phyloP scores from a whole-genome alignment of 2,113 vertebrate genomes.

The Syngnathus scovelli region DNA sequence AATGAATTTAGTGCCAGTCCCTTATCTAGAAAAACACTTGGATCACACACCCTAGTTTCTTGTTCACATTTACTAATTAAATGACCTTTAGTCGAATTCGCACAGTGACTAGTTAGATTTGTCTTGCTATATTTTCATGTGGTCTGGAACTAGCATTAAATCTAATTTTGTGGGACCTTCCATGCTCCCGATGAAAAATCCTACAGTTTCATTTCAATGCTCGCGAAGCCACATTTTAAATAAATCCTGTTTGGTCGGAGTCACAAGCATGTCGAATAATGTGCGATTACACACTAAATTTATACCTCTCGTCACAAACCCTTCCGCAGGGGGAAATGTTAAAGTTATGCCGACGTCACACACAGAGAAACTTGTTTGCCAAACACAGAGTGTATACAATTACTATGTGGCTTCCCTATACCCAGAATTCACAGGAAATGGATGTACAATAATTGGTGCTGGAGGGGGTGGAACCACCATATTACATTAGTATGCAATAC shows the following conservation, averaged over 20 bases:
- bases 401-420: background rate
- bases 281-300: conserved; percentile 17
- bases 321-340: background rate
- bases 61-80: background rate
- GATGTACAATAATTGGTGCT: conserved; percentile 1
- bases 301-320: conserved; percentile 1
- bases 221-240: background rate
- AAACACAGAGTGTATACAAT: background rate
- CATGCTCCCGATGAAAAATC: too few relatives aligned
- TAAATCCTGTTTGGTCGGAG: conserved; percentile 1
- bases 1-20: background rate
- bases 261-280: conserved; percentile 37
- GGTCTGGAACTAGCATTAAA: background rate
- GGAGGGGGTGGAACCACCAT: background rate
- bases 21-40: background rate
- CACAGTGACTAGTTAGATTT: background rate
- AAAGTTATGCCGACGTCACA: background rate
- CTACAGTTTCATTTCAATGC: background rate
- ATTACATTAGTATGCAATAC: background rate
- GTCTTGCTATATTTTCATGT: background rate
- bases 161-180: background rate
- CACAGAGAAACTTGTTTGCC: background rate
- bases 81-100: background rate
- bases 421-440: background rate
- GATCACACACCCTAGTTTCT: too few relatives aligned